These are phyloP conservation scores for Galaxias olidus DNA, from an alignment of 2,797 vertebrate species.

Conservation along the genomic window DNA sequence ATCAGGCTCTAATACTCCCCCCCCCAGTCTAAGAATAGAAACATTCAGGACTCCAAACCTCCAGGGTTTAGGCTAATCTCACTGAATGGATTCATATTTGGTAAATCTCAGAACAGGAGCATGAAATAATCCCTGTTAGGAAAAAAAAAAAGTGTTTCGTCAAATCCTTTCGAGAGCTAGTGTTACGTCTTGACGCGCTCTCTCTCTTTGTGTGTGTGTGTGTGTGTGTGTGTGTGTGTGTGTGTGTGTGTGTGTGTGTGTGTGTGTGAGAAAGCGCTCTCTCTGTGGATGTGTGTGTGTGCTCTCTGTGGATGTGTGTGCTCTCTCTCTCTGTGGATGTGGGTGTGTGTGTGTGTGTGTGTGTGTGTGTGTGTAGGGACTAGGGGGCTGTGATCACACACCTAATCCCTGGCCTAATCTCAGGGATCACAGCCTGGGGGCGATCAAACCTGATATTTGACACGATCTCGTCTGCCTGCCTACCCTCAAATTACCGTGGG, in stretches of 20 bases:
- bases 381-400: constrained; percentile 29
- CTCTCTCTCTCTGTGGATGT: too few species aligned
- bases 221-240: background rate
- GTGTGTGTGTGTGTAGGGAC: constrained; percentile 1
- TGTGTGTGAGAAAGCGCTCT: too few species aligned
- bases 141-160: constrained; percentile 42
- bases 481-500: constrained; percentile 34
- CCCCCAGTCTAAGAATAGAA: constrained; percentile 53
- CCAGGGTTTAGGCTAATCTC: constrained; percentile 35
- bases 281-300: constrained; percentile 2
- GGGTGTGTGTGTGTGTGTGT: constrained; percentile 9
- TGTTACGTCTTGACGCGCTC: constrained; percentile 10
- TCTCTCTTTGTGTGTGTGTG: background rate
- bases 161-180: constrained; percentile 13
- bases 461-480: constrained; percentile 43
- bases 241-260: background rate
- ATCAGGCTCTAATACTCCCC: constrained; percentile 28
- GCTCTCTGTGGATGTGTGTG: constrained; percentile 12
- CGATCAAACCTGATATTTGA: constrained; percentile 52
- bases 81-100: constrained; percentile 43
- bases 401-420: constrained; percentile 59
- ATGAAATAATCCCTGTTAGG: constrained; percentile 37
- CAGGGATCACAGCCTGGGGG: constrained; percentile 44
- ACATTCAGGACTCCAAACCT: constrained; percentile 23
- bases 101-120: constrained; percentile 39